Base-by-base conservation (phyloP, 2,888 invertebrate species). In the Pheosia tremula region DNA sequence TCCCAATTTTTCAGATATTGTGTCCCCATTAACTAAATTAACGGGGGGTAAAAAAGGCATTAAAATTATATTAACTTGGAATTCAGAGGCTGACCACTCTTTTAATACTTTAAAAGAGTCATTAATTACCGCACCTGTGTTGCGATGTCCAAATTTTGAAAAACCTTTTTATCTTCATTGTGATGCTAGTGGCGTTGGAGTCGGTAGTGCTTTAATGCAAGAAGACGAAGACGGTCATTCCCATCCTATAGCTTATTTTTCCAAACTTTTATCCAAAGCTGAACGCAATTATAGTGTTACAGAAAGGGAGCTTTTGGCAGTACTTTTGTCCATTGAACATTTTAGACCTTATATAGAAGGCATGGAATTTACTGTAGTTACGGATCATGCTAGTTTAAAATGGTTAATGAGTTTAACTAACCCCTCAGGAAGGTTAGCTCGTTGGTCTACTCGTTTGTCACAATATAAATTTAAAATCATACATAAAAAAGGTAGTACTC, bases 101-200 rank as follows among this genome's bases (percentile, higher is more conserved):
- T 73, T 70, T 57, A n/a, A 54, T 5, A 59, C 55, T 5, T 52
- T 73, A 5, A 73, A 73, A 50, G 50, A 60, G 38, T 53, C 52
- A 24, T 41, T 72, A 10, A 57, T 67, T 5, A 63, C 67, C 4
- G 64, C 72, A 0, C 70, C 74, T 3, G 61, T 72, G 3, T 56
- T 73, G 0, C 10, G 63, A 39, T 70, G 67, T 24, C 74, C 76
- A 3, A 57, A 68, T 56, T 74, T 62, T 13, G 5, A 37, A 8
- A 8, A 59, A 24, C 69, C 70, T 3, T 75, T 76, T 56, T 61
- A 67, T 24, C 64, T 75, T 0, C 74, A 75, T 43, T 67, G 71
- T 0, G 71, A 70, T 49, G 70, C 74, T 0, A 64, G 64, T 39
- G 47, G 61, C 39, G 62, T 43, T 13, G 70, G 69, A 4, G 41